These are phyloP conservation scores for Drosophila mojavensis DNA, from an alignment of 1,140 invertebrate species.

Conservation along the genomic window DNA sequence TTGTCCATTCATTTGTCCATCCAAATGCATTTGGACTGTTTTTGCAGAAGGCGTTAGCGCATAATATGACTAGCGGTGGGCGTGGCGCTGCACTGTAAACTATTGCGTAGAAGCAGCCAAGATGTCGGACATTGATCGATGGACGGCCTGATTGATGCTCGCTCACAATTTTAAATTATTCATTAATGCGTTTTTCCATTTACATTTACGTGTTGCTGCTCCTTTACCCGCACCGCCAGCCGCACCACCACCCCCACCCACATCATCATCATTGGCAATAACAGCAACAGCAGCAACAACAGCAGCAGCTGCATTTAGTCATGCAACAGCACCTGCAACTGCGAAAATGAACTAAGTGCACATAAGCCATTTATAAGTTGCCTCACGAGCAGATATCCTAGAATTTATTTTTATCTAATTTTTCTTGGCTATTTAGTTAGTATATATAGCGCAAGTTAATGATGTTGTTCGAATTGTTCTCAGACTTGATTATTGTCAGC, in stretches of 20 bases:
- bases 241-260: too few species aligned
- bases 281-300: background rate
- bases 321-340: constrained; percentile 4
- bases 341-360: constrained; percentile 19
- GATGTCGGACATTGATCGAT: constrained; percentile 27
- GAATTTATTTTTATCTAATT: background rate
- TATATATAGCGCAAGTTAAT: too few species aligned
- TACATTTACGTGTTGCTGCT: background rate
- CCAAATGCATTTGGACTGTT: constrained; percentile 45
- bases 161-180: constrained; percentile 71
- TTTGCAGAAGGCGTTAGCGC: background rate
- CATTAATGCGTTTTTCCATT: constrained; percentile 16
- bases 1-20: constrained; percentile 5
- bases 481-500: too few species aligned
- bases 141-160: constrained; percentile 15
- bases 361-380: background rate
- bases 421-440: too few species aligned
- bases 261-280: too few species aligned
- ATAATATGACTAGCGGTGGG: constrained; percentile 17
- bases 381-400: background rate
- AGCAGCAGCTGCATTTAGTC: constrained; percentile 12
- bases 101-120: constrained; percentile 38
- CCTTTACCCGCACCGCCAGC: too few species aligned
- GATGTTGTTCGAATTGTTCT: too few species aligned
- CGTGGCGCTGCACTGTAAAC: background rate